These are phyloP conservation scores for Microchirus variegatus DNA, from an alignment of 2,797 vertebrate species.

Conservation along the genomic window DNA sequence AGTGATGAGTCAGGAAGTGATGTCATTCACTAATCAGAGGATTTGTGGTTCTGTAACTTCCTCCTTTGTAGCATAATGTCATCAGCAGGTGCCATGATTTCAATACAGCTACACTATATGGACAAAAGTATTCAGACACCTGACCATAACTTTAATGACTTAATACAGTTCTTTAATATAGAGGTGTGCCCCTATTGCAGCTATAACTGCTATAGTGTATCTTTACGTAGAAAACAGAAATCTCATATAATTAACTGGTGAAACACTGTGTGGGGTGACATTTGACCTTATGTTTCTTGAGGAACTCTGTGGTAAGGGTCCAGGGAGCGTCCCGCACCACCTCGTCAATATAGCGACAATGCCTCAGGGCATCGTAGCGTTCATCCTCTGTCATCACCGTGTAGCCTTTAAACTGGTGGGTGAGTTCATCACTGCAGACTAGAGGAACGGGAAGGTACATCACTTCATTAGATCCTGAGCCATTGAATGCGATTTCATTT, in stretches of 20 bases:
- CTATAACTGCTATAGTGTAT: no score
- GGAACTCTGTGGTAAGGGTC: slow-evolving; percentile 92
- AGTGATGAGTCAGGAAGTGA: not conserved
- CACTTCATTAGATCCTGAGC: no score
- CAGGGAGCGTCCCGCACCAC: slow-evolving; percentile 96
- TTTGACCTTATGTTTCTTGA: slow-evolving; percentile 95
- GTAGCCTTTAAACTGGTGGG: slow-evolving; percentile 96
- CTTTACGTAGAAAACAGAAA: no score
- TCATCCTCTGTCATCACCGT: slow-evolving; percentile 98
- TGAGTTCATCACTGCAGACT: slow-evolving; percentile 98
- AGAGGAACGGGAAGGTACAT: slow-evolving; percentile 20
- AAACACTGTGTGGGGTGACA: slow-evolving; percentile 58
- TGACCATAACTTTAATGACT: no score
- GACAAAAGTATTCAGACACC: no score
- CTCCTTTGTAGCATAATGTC: not conserved
- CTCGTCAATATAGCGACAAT: slow-evolving; percentile 98
- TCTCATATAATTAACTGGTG: not conserved
- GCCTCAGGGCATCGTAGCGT: slow-evolving; percentile 93
- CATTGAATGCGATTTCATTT: no score
- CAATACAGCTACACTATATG: no score
- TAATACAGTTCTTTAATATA: no score
- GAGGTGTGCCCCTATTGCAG: no score
- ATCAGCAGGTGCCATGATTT: no score
- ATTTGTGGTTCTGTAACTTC: not conserved
- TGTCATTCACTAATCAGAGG: not conserved